These are phyloP conservation scores for Phodopus roborovskii DNA, from an alignment of 2,113 vertebrate species.

Conservation along the genomic window DNA sequence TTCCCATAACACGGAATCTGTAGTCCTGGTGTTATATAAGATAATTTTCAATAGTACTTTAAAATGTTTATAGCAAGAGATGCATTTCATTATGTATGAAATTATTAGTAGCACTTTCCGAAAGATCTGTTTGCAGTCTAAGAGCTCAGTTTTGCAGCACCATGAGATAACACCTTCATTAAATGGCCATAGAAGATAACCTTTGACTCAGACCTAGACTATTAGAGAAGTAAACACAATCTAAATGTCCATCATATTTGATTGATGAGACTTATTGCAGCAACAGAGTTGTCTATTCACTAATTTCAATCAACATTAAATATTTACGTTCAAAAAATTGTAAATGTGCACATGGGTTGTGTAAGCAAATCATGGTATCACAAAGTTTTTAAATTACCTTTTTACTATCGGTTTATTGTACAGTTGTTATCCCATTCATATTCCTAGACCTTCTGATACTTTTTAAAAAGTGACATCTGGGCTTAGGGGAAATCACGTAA, in stretches of 20 bases:
- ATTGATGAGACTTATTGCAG: not conserved
- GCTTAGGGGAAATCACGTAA: not conserved
- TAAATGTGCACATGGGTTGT: not conserved
- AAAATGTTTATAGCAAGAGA: not conserved
- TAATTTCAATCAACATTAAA: not conserved
- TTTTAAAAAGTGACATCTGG: not conserved
- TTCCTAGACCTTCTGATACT: not conserved
- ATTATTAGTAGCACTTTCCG: not conserved
- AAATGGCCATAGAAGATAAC: not conserved
- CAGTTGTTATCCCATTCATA: not conserved
- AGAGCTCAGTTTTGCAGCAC: not conserved
- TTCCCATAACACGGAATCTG: not conserved
- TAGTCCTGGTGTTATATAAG: not conserved
- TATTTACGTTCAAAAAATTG: not conserved
- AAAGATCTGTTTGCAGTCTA: not conserved
- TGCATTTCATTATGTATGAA: constrained; percentile 28
- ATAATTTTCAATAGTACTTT: not conserved
- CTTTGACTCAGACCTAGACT: not conserved
- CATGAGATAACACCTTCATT: not conserved
- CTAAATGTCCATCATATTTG: not conserved
- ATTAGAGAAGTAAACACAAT: not conserved
- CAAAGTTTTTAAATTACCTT: not conserved
- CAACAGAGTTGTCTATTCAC: not conserved
- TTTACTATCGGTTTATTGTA: not conserved
- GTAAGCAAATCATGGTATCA: not conserved